Percentiles rank a stretch among this genome's conserved stretches.
Evolutionary conservation across 2,113 vertebrate genomes (phyloP).

Genomic region (Carlito syrichta): DNA sequence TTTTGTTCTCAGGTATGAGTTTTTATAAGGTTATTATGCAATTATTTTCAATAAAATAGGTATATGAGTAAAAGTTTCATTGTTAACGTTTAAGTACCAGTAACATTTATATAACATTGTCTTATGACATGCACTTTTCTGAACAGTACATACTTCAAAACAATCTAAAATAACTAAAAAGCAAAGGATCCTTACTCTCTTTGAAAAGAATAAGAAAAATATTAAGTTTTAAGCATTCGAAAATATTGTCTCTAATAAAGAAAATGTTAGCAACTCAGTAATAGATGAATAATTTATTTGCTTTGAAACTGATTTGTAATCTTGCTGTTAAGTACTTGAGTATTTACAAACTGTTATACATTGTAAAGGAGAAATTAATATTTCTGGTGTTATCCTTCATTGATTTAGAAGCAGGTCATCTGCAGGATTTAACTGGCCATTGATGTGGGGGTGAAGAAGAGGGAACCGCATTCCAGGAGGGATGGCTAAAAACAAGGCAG

Average conservation of each 20-base stretch:
- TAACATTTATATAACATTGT: not conserved
- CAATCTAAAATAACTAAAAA: not conserved
- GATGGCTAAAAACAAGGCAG: not conserved
- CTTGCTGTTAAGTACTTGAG: not conserved
- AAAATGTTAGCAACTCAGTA: not conserved
- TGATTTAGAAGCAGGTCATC: not conserved
- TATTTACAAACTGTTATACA: not conserved
- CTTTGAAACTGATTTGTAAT: not conserved
- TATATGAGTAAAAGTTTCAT: not conserved
- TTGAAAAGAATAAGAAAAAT: not conserved
- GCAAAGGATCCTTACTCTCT: not conserved
- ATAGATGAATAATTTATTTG: not conserved
- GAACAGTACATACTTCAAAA: conserved; percentile 4
- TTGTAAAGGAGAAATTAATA: not conserved
- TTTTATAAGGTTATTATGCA: not conserved
- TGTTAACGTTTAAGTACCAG: not conserved
- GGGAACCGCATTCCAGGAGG: not conserved
- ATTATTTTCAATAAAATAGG: not conserved
- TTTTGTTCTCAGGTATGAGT: not conserved
- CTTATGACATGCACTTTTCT: not conserved
- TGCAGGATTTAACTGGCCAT: not conserved
- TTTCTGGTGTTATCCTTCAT: not conserved
- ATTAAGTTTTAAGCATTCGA: not conserved
- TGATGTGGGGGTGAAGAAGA: not conserved
- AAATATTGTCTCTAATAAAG: conserved; percentile 6